Conservation (phyloP, 2,888 invertebrate species). For the Toxonevra muliebris region DNA sequence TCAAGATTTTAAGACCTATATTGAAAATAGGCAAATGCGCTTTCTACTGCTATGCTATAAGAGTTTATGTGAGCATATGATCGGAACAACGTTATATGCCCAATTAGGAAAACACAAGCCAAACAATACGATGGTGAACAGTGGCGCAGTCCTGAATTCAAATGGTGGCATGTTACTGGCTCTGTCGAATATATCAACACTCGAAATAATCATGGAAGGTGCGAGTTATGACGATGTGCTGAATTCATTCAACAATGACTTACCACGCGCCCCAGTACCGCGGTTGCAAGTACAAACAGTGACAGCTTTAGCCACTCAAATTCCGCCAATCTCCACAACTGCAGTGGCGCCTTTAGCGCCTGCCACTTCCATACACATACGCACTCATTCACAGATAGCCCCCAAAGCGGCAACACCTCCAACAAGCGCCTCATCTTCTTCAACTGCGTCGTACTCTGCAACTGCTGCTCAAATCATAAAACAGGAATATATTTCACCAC, state of each 20-base stretch:
- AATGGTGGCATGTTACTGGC: slow-evolving; percentile 54
- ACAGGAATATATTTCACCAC: slow-evolving; percentile 1
- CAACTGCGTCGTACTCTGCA: background rate
- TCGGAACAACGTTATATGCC: slow-evolving; percentile 74
- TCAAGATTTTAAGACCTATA: slow-evolving; percentile 79
- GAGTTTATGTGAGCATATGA: slow-evolving; percentile 85
- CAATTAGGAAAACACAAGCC: slow-evolving; percentile 45
- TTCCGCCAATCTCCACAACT: slow-evolving; percentile 46
- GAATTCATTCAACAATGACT: slow-evolving; percentile 73
- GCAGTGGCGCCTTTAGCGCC: slow-evolving; percentile 47
- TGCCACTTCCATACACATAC: slow-evolving; percentile 11
- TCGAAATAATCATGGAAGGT: slow-evolving; percentile 81
- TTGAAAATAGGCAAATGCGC: slow-evolving; percentile 82
- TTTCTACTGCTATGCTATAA: slow-evolving; percentile 88
- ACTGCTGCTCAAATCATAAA: slow-evolving; percentile 4
- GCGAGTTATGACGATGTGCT: slow-evolving; percentile 80
- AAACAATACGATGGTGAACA: slow-evolving; percentile 47
- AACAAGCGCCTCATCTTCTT: background rate
- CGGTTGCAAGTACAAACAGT: slow-evolving; percentile 54
- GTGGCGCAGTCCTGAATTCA: slow-evolving; percentile 61
- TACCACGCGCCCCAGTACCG: slow-evolving; percentile 72
- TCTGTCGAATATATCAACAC: slow-evolving; percentile 54
- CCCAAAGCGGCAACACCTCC: slow-evolving; percentile 14
- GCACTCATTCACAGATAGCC: slow-evolving; percentile 10
- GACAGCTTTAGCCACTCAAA: slow-evolving; percentile 34